Base-by-base conservation (phyloP, 2,797 vertebrate species). In the Aphelocoma californica region DNA sequence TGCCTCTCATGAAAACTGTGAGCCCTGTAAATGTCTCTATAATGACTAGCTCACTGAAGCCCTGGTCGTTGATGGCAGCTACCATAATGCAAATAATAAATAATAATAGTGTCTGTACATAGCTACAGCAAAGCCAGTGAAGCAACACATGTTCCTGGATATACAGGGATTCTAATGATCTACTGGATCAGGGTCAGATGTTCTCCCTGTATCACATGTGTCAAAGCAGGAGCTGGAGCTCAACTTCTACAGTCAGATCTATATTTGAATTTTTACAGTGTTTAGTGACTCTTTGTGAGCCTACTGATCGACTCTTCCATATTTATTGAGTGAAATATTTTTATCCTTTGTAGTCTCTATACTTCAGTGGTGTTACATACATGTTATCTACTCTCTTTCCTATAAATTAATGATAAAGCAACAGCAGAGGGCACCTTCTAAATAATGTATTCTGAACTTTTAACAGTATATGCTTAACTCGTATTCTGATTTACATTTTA, bases 41-140 rank as follows among this genome's bases (percentile, higher is more conserved):
- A 93, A 95, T 88, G 75, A 90, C 80, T 64, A 57, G 38, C 65
- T 94, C 65, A 69, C 69, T 65, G 62, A 81, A 90, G n/a, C 38
- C 12, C 42, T 86, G 38, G 66, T 72, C 4, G 13, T 81, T 78
- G 85, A 69, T 81, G 77, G 57, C 58, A 93, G 82, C 65, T 83
- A 77, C 71, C 67, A 57, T 85, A 91, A 92, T 85, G 70, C 50
- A 79, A 90, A 90, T 92, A 92, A 93, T 90, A 91, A 95, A 93
- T 92, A 87, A 92, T 78, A 87, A 54, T 74, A 71, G n/a, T 40
- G n/a, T 45, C 50, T 87, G 19, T 71, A 40, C 11, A 19, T 23
- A 87, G 53, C 26, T 82, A 64, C 57, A 65, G 25, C 20, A 85
- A 93, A 93, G 40, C 18, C 86, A 81, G 70, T 62, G 77, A 88